Conservation (phyloP, 1,140 invertebrate genomes). For the Acromyrmex charruanus region DNA sequence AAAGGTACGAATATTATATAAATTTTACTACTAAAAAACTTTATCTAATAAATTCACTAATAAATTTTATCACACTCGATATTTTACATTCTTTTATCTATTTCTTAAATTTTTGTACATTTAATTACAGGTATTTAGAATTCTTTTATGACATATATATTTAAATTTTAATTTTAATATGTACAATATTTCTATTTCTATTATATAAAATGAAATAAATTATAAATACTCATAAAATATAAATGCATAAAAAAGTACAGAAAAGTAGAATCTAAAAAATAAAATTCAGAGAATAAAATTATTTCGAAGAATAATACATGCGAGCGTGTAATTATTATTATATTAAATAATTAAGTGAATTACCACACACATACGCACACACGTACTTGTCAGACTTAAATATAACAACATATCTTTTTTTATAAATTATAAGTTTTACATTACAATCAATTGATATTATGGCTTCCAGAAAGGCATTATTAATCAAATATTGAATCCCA, state of each 20-base stretch:
- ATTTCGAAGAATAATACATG: too few relatives aligned
- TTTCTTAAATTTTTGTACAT: not conserved
- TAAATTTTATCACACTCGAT: not conserved
- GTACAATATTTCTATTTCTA: not conserved
- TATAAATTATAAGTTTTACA: not conserved
- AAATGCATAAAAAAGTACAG: not conserved
- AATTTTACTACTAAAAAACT: too few relatives aligned
- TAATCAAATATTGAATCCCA: not conserved
- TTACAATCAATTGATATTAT: not conserved
- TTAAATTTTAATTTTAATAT: not conserved
- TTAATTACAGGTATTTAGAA: not conserved
- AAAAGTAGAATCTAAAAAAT: not conserved
- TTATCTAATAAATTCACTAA: too few relatives aligned
- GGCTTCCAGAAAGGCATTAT: not conserved
- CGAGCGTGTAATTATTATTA: not conserved
- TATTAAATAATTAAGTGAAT: not conserved
- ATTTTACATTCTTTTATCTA: not conserved
- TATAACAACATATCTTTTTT: not conserved
- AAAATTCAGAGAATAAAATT: not conserved
- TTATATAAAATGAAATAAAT: not conserved
- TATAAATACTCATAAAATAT: not conserved
- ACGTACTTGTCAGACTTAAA: not conserved
- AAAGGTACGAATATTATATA: conserved; percentile 2
- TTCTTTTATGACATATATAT: not conserved
- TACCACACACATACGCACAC: not conserved